Evolutionary conservation across 2,797 vertebrate species (phyloP), one percentile per base, ranked within the genome.

Genomic region (Bufotes viridis): DNA sequence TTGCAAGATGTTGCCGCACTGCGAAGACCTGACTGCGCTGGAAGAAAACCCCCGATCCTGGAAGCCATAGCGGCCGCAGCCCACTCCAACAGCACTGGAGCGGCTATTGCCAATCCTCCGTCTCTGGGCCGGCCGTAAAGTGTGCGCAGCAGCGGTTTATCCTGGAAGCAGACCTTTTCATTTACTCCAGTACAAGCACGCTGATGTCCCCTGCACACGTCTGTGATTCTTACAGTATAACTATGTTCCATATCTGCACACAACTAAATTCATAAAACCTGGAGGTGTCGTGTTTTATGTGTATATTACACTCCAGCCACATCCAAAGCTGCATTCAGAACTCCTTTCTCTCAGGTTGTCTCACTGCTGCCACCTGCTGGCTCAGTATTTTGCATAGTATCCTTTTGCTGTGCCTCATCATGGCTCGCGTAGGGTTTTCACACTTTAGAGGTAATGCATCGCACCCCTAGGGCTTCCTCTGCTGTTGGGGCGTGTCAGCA

Each of bases 1-100:
- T 49, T 69, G 67, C 86, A 78, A 60, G 84, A 57, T 74, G 57
- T 55, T 14, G 34, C 60, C 34, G 70, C 83, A 85, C 78, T 65
- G 63, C 60, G 74, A 12, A 13, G 24, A 63, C 57, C 24, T 65
- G 9, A 12, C 26, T 61, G 57, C 26, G 12, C 57, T 29, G 78
- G 60, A 34, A 13, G 15, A 65, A 42, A 1, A 29, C 67, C 53
- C 12, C 65, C 58, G 82, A 67, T 65, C 34, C 13, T 67, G 8
- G n/a, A 49, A 7, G 51, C 7, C 20, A 60, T 72, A 13, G 15
- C 20, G 78, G 67, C 20, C 51, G 22, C 10, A 10, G 74, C 15
- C 74, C 26, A 10, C 26, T 22, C 57, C 2, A 1, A 55, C 24
- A 63, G 20, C 69, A 49, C 26, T 42, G 24, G 63, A 55, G 53